Conservation (phyloP, 2,113 vertebrate species). For the Oophaga pumilio region DNA sequence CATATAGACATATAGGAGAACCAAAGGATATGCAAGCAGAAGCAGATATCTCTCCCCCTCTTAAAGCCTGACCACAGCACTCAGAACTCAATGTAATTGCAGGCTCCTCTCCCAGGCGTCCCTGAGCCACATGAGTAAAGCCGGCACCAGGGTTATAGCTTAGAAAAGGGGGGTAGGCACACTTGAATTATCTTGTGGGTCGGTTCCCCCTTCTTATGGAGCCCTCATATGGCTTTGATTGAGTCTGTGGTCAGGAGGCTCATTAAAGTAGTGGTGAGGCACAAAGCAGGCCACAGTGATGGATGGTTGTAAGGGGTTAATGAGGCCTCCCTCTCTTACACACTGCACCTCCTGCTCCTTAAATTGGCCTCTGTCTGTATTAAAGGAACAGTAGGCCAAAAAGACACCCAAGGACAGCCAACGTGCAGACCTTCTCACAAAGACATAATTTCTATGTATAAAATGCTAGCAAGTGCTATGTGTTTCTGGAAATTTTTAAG, state of each 20-base stretch:
- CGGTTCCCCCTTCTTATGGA: constrained; percentile 39
- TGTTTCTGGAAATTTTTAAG: too few relatives aligned
- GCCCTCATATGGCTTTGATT: constrained; percentile 56
- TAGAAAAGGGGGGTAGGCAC: constrained; percentile 43
- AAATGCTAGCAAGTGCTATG: neutral
- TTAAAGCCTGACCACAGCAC: constrained; percentile 55
- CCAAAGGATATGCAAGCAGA: constrained; percentile 55
- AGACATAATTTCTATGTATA: neutral
- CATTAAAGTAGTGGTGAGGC: constrained; percentile 57
- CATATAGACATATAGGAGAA: constrained; percentile 50
- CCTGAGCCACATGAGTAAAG: constrained; percentile 58
- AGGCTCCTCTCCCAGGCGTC: constrained; percentile 58
- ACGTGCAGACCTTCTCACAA: neutral
- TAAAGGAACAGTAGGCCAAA: neutral
- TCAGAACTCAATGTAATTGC: constrained; percentile 57
- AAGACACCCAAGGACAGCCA: constrained; percentile 15
- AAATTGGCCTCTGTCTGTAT: constrained; percentile 33
- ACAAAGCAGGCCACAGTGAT: constrained; percentile 49
- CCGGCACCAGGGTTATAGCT: constrained; percentile 56
- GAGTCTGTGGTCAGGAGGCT: constrained; percentile 57
- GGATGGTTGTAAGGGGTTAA: constrained; percentile 51
- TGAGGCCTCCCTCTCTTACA: constrained; percentile 38
- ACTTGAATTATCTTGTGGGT: constrained; percentile 56
- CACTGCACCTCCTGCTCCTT: constrained; percentile 1
- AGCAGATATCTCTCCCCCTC: constrained; percentile 51